These are phyloP conservation scores for Papilio gigon DNA, from an alignment of 2,888 invertebrate genomes.

Conservation along the genomic window DNA sequence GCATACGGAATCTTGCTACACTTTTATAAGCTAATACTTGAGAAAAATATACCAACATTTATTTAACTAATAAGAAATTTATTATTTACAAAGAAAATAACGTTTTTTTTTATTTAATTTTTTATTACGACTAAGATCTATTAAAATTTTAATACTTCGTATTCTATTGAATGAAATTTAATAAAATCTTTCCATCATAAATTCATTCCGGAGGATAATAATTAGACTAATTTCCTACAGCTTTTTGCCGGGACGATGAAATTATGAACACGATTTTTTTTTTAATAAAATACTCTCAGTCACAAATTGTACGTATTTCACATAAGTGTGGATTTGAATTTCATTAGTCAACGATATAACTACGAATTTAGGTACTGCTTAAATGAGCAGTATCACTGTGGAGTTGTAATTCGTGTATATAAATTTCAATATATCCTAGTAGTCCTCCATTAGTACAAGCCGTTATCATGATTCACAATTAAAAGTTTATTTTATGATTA, in stretches of 20 bases:
- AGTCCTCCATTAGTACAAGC: too few relatives aligned
- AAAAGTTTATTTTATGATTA: too few relatives aligned
- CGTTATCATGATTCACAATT: too few relatives aligned
- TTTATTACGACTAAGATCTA: neutral
- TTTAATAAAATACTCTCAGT: too few relatives aligned
- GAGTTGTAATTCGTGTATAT: too few relatives aligned
- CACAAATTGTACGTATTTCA: neutral
- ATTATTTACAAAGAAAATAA: neutral
- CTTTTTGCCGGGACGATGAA: neutral
- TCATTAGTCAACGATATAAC: too few relatives aligned
- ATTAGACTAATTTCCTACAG: neutral
- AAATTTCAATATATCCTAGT: too few relatives aligned
- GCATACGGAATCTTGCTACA: conserved; percentile 4
- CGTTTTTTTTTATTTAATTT: neutral
- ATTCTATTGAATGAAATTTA: neutral
- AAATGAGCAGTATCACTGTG: too few relatives aligned
- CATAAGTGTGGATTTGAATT: too few relatives aligned
- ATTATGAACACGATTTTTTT: neutral
- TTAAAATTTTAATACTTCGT: neutral
- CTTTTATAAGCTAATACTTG: neutral
- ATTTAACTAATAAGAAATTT: too few relatives aligned
- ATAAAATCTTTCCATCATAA: neutral
- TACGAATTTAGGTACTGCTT: too few relatives aligned
- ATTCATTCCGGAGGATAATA: neutral
- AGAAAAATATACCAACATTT: neutral